Percentiles rank a stretch among this genome's conserved stretches.
Evolutionary conservation across 2,888 invertebrate species (phyloP).

Genomic region (Ichneumoninae sp.): DNA sequence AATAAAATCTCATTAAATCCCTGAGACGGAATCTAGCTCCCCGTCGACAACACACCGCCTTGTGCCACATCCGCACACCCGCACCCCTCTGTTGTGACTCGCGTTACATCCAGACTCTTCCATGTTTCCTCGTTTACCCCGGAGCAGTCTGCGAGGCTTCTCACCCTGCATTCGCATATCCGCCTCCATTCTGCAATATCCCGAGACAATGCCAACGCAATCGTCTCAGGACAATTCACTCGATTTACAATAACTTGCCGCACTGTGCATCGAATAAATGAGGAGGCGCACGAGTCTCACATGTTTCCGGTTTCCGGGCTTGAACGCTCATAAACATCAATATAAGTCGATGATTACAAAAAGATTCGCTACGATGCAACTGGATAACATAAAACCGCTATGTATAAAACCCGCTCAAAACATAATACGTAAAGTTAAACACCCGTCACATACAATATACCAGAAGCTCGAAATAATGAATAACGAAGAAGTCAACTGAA

Average conservation of each 20-base stretch:
- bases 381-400: no score
- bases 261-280: not conserved
- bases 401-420: no score
- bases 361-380: no score
- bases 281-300: not conserved
- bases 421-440: no score
- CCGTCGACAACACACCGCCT: slow-evolving; percentile 71
- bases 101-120: slow-evolving; percentile 34
- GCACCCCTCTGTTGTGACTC: not conserved
- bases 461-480: no score
- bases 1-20: slow-evolving; percentile 73
- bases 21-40: slow-evolving; percentile 73
- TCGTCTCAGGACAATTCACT: slow-evolving; percentile 26
- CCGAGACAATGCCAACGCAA: slow-evolving; percentile 25
- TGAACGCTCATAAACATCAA: not conserved
- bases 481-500: no score
- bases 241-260: slow-evolving; percentile 15
- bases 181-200: slow-evolving; percentile 38
- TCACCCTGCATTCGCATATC: not conserved
- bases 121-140: slow-evolving; percentile 42
- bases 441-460: no score
- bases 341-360: not conserved
- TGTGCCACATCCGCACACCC: not conserved
- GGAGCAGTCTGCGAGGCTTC: slow-evolving; percentile 18
- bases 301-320: not conserved